Conservation (phyloP, 2,888 invertebrate species). For the Poecilobothrus nobilitatus region DNA sequence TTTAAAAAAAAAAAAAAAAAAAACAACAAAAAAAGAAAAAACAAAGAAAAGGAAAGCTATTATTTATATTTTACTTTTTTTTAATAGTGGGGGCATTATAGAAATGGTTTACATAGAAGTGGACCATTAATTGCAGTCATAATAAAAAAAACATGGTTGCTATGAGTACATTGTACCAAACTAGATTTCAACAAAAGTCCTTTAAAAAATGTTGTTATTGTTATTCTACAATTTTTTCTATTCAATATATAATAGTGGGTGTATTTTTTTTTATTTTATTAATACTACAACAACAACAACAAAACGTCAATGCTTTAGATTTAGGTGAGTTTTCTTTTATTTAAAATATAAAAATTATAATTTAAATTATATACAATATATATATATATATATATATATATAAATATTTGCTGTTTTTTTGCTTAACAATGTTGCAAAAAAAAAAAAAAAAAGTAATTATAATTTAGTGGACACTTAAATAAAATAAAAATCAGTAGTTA, state of each 20-base stretch:
- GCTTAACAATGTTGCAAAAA: no score
- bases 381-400: background rate
- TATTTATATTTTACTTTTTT: no score
- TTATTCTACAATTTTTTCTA: background rate
- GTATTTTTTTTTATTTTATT: background rate
- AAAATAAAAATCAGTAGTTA: no score
- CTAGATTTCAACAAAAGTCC: background rate
- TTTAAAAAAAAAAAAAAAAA: no score
- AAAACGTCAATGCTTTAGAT: slow-evolving; percentile 1
- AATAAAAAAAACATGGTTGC: background rate
- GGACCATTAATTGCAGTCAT: slow-evolving; percentile 1
- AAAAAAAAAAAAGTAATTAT: no score
- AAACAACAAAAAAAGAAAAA: background rate
- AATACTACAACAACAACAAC: background rate
- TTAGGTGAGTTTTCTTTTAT: background rate
- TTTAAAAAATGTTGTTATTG: background rate
- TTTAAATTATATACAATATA: background rate
- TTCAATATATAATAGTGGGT: background rate
- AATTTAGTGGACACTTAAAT: no score
- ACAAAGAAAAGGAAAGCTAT: background rate
- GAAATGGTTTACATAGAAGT: slow-evolving; percentile 3
- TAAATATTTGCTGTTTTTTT: no score
- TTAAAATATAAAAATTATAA: background rate
- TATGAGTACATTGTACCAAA: background rate
- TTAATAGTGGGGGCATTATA: background rate